Evolutionary conservation across 2,888 invertebrate species (phyloP), one percentile per base, ranked within the genome.

Genomic region (Andrena praecox): DNA sequence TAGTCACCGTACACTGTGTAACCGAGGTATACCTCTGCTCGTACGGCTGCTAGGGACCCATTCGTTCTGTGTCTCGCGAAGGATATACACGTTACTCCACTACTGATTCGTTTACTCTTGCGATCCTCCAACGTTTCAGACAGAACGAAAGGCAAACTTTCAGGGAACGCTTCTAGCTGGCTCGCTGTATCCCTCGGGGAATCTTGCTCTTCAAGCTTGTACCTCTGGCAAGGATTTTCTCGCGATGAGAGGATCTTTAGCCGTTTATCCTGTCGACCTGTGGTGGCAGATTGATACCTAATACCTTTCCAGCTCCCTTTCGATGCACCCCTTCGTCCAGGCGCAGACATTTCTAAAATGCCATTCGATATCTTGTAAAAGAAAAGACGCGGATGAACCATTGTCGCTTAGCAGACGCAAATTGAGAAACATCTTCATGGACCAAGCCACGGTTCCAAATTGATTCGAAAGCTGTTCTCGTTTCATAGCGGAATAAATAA

Each of bases 1-100:
- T 92, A 92, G 92, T 92, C 92, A 92, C 90, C 84, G 91, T 80
- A 89, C 87, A 89, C 88, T 89, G 86, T 91, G 89, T 91, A 92
- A 91, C 90, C 89, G 77, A 62, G 79, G 85, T 88, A 86, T 86
- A 83, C 83, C 77, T 82, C 72, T 66, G 78, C 74, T 80, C 74
- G 67, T 63, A 62, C 72, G 68, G 79, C 77, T 82, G 83, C 79
- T 75, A 70, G 79, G 75, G 66, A 86, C 83, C 76, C 24, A 85
- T 88, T 88, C 81, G 85, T 87, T 82, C 84, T 73, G 80, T 85
- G 84, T 79, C 82, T 71, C 80, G 76, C 80, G 77, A 85, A 85
- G 78, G 80, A 87, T 87, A 82, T 87, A 87, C 88, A 84, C 82
- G 80, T 84, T 86, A 82, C 86, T 77, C 80, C 77, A 88, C 84